A percentile compares a stretch with the other conserved stretches of the same genome.
Conservation (phyloP, 2,888 invertebrate species). For the Drosophila kambysellisi region DNA sequence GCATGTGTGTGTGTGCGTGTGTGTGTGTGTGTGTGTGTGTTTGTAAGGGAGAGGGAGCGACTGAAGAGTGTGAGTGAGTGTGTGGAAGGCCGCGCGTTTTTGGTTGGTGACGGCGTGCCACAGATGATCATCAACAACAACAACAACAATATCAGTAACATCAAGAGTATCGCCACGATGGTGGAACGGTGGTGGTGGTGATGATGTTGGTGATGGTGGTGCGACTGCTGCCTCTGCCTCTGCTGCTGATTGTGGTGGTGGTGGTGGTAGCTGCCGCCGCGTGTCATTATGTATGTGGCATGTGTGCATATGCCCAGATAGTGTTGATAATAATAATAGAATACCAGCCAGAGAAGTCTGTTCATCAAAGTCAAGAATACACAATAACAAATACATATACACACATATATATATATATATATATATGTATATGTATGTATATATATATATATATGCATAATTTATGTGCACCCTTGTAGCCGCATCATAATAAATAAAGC, state of each 20-base stretch:
- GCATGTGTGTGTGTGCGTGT: constrained; percentile 6
- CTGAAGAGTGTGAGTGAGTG: constrained; percentile 56
- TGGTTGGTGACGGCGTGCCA: constrained; percentile 76
- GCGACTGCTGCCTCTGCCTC: constrained; percentile 9
- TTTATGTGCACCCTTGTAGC: not conserved
- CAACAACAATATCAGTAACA: constrained; percentile 18
- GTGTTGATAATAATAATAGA: constrained; percentile 43
- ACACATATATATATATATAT: not conserved
- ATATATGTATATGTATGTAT: not conserved
- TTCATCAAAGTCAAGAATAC: constrained; percentile 29
- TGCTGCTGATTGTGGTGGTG: constrained; percentile 17
- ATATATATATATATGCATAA: not conserved
- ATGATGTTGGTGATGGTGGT: constrained; percentile 19
- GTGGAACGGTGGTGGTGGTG: constrained; percentile 8
- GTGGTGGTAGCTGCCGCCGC: constrained; percentile 51
- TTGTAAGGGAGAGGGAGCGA: constrained; percentile 7
- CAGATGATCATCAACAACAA: constrained; percentile 70
- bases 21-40: constrained; percentile 15
- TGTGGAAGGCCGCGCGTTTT: constrained; percentile 75
- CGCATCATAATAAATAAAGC: not conserved
- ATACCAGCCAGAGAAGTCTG: constrained; percentile 8
- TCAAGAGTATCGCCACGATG: constrained; percentile 19
- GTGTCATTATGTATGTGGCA: constrained; percentile 52
- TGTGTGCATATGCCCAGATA: constrained; percentile 21
- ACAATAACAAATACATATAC: not conserved